Evolutionary conservation across 2,113 vertebrate species (phyloP).

Genomic region (Colistium nudipinnis): DNA sequence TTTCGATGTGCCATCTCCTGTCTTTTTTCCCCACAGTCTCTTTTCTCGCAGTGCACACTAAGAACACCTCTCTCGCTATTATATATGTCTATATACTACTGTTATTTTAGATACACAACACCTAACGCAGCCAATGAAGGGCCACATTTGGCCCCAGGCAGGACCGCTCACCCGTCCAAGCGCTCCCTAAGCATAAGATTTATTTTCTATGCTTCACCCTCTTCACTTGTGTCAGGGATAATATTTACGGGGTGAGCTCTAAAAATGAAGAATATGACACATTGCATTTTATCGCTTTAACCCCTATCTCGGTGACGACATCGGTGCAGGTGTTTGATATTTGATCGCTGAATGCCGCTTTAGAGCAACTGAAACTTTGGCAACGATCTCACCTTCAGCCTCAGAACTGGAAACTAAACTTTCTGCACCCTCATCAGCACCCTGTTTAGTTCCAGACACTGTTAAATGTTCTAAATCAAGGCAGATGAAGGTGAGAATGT

Average conservation of each 20-base stretch:
- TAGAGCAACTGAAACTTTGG: slow-evolving; percentile 75
- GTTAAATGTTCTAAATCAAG: slow-evolving; percentile 29
- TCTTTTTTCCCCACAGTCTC: slow-evolving; percentile 14
- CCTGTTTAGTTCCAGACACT: slow-evolving; percentile 51
- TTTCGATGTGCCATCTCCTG: slow-evolving; percentile 46
- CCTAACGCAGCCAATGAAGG: slow-evolving; percentile 8
- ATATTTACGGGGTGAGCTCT: neutral
- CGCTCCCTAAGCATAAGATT: neutral
- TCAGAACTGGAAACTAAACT: slow-evolving; percentile 55
- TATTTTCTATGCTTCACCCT: neutral
- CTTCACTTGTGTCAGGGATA: slow-evolving; percentile 5
- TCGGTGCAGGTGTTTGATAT: slow-evolving; percentile 70
- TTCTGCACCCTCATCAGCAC: slow-evolving; percentile 26
- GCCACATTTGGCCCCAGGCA: neutral
- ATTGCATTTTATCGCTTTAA: slow-evolving; percentile 43
- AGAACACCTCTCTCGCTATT: slow-evolving; percentile 9
- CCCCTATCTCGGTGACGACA: slow-evolving; percentile 52
- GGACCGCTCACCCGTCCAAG: too few relatives aligned
- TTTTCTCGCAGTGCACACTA: slow-evolving; percentile 39
- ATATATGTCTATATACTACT: too few relatives aligned
- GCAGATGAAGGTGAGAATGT: slow-evolving; percentile 54
- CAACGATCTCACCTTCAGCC: slow-evolving; percentile 54
- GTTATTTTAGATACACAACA: too few relatives aligned
- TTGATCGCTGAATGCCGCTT: slow-evolving; percentile 72
- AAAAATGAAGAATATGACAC: slow-evolving; percentile 9